A percentile compares a stretch with the other conserved stretches of the same genome.
These are phyloP conservation scores for Hypolimnas misippus DNA, from an alignment of 2,888 invertebrate genomes.

Conservation along the genomic window DNA sequence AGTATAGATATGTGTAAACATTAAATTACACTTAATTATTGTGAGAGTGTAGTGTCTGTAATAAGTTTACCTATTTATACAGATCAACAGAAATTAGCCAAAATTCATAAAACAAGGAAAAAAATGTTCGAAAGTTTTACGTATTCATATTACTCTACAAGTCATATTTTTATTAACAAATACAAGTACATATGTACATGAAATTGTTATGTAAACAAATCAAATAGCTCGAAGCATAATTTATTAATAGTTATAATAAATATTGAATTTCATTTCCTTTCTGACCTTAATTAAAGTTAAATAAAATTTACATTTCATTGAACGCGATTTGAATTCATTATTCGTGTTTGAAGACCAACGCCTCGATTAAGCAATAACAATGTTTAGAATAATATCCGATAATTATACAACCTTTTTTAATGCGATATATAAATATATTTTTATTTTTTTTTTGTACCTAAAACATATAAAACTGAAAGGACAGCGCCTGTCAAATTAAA, in stretches of 20 bases:
- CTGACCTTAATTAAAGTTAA: slow-evolving; percentile 25
- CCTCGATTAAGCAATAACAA: neutral
- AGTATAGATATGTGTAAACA: no score
- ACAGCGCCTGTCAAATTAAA: slow-evolving; percentile 53
- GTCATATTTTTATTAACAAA: no score
- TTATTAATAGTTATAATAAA: neutral
- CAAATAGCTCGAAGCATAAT: neutral
- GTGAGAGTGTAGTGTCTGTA: no score
- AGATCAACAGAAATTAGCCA: no score
- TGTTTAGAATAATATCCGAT: neutral
- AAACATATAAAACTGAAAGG: slow-evolving; percentile 15
- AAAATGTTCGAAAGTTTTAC: no score
- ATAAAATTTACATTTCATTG: slow-evolving; percentile 17
- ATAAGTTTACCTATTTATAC: no score
- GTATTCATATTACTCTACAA: no score
- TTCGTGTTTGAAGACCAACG: slow-evolving; percentile 3
- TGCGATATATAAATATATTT: neutral
- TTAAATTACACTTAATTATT: no score
- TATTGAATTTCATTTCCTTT: slow-evolving; percentile 10
- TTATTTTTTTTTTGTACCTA: neutral
- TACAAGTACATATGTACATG: no score
- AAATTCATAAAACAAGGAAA: no score
- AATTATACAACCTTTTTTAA: neutral
- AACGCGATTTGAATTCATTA: slow-evolving; percentile 19
- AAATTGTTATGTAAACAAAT: no score